phyloP scores from a whole-genome alignment of 2,113 vertebrate genomes.

The Pandion haliaetus region DNA sequence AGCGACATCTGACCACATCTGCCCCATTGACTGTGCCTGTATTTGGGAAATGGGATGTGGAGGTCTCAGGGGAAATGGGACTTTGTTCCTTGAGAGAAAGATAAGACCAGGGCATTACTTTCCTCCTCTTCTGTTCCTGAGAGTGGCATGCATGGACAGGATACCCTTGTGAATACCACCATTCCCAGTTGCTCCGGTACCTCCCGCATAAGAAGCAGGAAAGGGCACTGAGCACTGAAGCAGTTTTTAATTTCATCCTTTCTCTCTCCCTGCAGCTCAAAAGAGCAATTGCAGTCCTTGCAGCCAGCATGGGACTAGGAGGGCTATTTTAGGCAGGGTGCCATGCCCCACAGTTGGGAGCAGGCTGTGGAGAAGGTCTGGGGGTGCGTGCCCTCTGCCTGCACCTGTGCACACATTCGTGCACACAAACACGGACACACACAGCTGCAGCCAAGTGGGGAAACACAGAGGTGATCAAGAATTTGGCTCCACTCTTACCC shows the following conservation, averaged over 20 bases:
- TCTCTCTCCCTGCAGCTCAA: not conserved
- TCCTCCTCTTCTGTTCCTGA: not conserved
- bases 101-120: not conserved
- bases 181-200: not conserved
- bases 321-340: not conserved
- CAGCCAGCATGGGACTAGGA: fast-evolving
- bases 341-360: not conserved
- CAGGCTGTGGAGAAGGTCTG: not conserved
- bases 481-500: not conserved
- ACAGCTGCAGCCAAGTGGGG: not conserved
- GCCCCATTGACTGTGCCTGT: too few species aligned
- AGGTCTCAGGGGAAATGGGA: not conserved
- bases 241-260: not conserved
- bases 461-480: not conserved
- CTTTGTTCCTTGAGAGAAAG: not conserved
- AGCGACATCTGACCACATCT: not conserved
- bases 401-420: constrained; percentile 29
- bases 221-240: not conserved
- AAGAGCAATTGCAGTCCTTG: not conserved
- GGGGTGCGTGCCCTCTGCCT: not conserved
- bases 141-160: not conserved
- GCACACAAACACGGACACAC: not conserved
- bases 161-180: not conserved
- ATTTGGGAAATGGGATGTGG: not conserved
- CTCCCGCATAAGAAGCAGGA: not conserved